A percentile compares a stretch with the other conserved stretches of the same genome.
Conservation (phyloP, 2,888 invertebrate species). For the Petrolisthes manimaculis region DNA sequence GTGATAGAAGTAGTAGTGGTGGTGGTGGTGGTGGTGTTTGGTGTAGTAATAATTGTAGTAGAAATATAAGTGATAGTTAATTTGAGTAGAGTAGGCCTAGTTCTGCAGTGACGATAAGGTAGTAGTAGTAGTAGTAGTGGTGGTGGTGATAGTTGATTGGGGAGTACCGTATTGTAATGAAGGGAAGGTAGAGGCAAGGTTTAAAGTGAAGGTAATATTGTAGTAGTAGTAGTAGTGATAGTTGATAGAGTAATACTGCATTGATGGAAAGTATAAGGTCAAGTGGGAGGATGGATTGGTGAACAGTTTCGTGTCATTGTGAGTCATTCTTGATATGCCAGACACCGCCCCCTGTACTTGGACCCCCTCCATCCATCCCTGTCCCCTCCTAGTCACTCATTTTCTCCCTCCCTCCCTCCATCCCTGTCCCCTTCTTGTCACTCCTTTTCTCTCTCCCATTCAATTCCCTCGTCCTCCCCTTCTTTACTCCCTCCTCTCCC, state of each 20-base stretch:
- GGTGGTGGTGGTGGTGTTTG: not conserved
- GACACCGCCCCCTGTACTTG: not conserved
- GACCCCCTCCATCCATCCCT: not conserved
- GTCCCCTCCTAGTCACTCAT: not conserved
- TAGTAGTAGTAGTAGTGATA: not conserved
- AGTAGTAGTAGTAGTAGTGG: not conserved
- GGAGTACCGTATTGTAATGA: not conserved
- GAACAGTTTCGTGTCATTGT: not conserved
- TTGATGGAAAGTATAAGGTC: not conserved
- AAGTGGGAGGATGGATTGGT: not conserved
- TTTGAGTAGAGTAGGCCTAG: not conserved
- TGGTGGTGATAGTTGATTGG: not conserved
- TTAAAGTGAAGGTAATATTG: not conserved
- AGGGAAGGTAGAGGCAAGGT: too few relatives aligned
- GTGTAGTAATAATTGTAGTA: not conserved
- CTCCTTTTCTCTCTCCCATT: not conserved
- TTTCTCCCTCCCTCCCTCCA: slow-evolving; percentile 14
- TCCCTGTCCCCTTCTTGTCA: not conserved
- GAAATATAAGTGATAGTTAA: not conserved
- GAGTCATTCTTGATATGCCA: not conserved
- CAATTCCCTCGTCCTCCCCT: not conserved
- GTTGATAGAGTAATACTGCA: not conserved
- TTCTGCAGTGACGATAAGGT: not conserved
- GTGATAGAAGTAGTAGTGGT: not conserved
- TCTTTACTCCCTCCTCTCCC: not conserved